A percentile compares a stretch with the other conserved stretches of the same genome.
These are phyloP conservation scores for Chascanopsetta lugubris DNA, from an alignment of 2,113 vertebrate genomes.

Conservation along the genomic window DNA sequence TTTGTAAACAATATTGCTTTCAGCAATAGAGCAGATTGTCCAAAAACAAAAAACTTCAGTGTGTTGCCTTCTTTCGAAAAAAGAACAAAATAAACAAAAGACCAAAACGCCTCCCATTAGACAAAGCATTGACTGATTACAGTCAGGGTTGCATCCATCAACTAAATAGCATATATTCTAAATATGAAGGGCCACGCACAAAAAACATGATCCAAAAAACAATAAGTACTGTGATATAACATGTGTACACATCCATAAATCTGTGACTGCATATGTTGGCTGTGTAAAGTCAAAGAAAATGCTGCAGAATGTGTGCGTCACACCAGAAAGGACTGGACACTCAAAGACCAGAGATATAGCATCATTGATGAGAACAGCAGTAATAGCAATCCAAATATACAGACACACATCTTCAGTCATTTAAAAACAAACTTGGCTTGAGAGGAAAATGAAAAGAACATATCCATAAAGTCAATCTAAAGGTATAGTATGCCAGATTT, in stretches of 20 bases:
- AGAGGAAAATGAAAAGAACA: constrained; percentile 11
- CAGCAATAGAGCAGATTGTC: constrained; percentile 1
- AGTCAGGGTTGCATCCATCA: constrained; percentile 14
- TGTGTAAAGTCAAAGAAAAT: constrained; percentile 16
- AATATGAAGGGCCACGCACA: constrained; percentile 7
- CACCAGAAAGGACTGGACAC: constrained; percentile 75
- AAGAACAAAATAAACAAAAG: neutral
- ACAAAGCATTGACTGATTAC: constrained; percentile 16
- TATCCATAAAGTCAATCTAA: constrained; percentile 41
- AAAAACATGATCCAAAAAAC: neutral
- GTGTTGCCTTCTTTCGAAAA: neutral
- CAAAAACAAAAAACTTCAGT: constrained; percentile 1
- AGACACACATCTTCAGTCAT: constrained; percentile 52
- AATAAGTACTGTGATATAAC: constrained; percentile 1
- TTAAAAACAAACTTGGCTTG: constrained; percentile 40
- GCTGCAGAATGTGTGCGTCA: constrained; percentile 61
- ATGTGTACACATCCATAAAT: neutral
- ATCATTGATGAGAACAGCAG: constrained; percentile 73
- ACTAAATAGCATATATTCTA: neutral
- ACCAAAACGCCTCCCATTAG: neutral
- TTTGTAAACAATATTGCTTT: constrained; percentile 4
- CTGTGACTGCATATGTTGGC: constrained; percentile 18
- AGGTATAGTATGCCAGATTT: too few species aligned
- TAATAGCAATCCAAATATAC: constrained; percentile 59
- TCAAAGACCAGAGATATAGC: constrained; percentile 61